Base-by-base conservation (phyloP, 2,113 vertebrate genomes). In the Panthera tigris region DNA sequence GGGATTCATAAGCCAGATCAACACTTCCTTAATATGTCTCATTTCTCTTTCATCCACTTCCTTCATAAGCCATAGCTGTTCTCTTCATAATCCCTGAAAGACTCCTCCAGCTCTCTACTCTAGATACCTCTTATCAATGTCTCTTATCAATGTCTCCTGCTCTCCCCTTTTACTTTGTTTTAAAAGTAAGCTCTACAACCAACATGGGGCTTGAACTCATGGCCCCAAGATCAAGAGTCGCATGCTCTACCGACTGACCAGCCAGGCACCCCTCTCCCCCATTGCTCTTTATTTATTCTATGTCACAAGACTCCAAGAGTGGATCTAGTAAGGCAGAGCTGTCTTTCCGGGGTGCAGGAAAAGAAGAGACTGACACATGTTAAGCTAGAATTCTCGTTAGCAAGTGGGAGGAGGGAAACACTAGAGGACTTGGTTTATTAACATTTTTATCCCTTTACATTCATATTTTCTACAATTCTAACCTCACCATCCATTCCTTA, bases 401-500 rank as follows among this genome's bases (percentile, higher is more conserved):
- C 31, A 87, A 95, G 19, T 41, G 95, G 18, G n/a, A 79, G 57
- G 63, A 95, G 5, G 7, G 21, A 83, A 65, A 94, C n/a, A 33
- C 41, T 50, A 48, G 16, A 52, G 1, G n/a, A 68, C 85, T 91
- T 83, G 7, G 93, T 55, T 41, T 96, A 55, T 31, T 68, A 80
- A 76, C 50, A 92, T 92, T 81, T 82, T 74, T 89, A 57, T 74
- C 14, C 0, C 27, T 96, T 81, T 83, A 79, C 12, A 39, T 27
- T 80, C 84, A 31, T 29, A 55, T n/a, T 95, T 78, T 84, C 63
- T 65, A 39, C 88, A 95, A 84, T 84, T 94, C 5, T 80, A 79
- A 91, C 61, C 25, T 88, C 11, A 74, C 52, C 36, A 21, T 27
- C 13, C 3, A 48, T 84, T 89, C 39, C 29, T 94, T 79, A 50